Percentiles rank a stretch among this genome's conserved stretches.
Evolutionary conservation across 2,888 invertebrate genomes (phyloP).

Genomic region (Abrostola triplasia): DNA sequence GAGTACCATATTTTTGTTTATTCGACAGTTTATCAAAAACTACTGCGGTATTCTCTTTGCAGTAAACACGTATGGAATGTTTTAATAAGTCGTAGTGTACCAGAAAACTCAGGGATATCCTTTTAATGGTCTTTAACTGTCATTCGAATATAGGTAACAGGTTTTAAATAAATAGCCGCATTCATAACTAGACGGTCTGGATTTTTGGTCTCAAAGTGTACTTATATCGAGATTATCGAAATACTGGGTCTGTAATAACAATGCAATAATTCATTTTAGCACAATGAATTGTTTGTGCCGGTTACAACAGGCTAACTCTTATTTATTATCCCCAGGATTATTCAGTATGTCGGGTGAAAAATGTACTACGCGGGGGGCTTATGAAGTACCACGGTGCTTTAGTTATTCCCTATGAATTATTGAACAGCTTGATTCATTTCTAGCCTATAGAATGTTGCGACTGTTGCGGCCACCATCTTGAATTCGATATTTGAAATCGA

Average conservation of each 20-base stretch:
- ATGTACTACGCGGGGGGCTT: constrained; percentile 81
- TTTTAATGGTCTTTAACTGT: no score
- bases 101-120: no score
- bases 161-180: constrained; percentile 1
- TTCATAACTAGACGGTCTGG: constrained; percentile 4
- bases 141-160: neutral
- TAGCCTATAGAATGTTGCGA: constrained; percentile 67
- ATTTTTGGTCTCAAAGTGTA: constrained; percentile 40
- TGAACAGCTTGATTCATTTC: constrained; percentile 80
- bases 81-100: constrained; percentile 23
- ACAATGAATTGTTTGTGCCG: constrained; percentile 70
- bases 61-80: constrained; percentile 28
- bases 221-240: constrained; percentile 49
- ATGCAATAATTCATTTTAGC: constrained; percentile 66
- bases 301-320: constrained; percentile 61
- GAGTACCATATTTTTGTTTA: constrained; percentile 87
- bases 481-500: constrained; percentile 65
- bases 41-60: constrained; percentile 24
- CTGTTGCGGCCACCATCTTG: constrained; percentile 65
- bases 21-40: constrained; percentile 34
- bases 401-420: constrained; percentile 84
- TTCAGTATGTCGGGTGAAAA: constrained; percentile 78
- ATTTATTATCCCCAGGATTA: constrained; percentile 70
- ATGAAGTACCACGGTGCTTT: constrained; percentile 71
- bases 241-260: constrained; percentile 57